Evolutionary conservation across 1,140 invertebrate genomes (phyloP).

Genomic region (Oscheius sp.): DNA sequence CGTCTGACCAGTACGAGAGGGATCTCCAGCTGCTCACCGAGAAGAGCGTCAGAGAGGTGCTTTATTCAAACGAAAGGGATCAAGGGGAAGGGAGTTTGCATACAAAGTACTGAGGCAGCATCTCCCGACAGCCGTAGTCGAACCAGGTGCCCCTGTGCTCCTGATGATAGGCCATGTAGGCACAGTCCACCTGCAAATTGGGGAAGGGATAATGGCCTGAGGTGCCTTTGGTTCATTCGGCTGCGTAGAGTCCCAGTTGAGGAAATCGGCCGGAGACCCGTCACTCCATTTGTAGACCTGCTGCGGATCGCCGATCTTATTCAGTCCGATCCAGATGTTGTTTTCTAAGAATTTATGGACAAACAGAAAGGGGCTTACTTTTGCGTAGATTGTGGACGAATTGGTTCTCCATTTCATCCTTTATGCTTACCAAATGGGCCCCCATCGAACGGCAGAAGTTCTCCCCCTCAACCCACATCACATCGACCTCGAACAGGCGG

Average conservation of each 20-base stretch:
- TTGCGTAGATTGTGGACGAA: slow-evolving; percentile 53
- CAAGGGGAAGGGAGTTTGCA: slow-evolving; percentile 41
- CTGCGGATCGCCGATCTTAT: slow-evolving; percentile 45
- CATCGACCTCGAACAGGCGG: slow-evolving; percentile 51
- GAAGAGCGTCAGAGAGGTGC: slow-evolving; percentile 43
- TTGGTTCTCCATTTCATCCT: slow-evolving; percentile 50
- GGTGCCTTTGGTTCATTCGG: slow-evolving; percentile 55
- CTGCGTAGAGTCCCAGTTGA: slow-evolving; percentile 57
- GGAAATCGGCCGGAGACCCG: slow-evolving; percentile 37
- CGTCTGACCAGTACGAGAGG: slow-evolving; percentile 48
- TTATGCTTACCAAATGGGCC: slow-evolving; percentile 50
- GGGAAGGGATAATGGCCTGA: no score
- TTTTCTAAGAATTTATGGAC: slow-evolving; percentile 44
- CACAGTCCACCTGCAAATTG: slow-evolving; percentile 50
- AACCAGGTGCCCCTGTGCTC: slow-evolving; percentile 56
- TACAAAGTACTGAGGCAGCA: slow-evolving; percentile 56
- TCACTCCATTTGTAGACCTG: slow-evolving; percentile 52
- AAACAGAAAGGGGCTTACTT: slow-evolving; percentile 36
- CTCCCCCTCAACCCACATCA: slow-evolving; percentile 56
- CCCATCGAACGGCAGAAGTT: slow-evolving; percentile 56
- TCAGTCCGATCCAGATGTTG: slow-evolving; percentile 58
- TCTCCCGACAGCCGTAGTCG: slow-evolving; percentile 49
- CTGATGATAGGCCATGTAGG: slow-evolving; percentile 57
- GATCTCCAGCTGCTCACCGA: slow-evolving; percentile 58
- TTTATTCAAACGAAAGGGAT: neutral